Evolutionary conservation across 2,888 invertebrate genomes (phyloP), one percentile per base, ranked within the genome.

Genomic region (Bellardia bayeri): DNA sequence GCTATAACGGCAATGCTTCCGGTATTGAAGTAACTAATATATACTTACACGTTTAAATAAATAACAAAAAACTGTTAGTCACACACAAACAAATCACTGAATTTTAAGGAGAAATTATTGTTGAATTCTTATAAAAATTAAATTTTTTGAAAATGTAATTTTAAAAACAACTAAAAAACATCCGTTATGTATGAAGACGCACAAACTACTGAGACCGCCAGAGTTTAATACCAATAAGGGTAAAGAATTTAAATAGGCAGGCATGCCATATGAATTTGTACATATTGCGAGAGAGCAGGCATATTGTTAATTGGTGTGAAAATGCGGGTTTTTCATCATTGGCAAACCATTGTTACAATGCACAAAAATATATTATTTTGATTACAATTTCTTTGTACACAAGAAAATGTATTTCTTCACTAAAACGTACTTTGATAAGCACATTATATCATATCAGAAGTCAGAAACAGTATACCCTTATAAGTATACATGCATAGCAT

Each of bases 1-100:
- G 49, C 40, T 56, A 75, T 81, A 81, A 69, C 76, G 69, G 64
- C 74, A 40, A 63, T 33, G 33, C 49, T 81, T 85, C 85, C 85
- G 85, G 81, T 76, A 42, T 23, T 51, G 13, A 56, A 51, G 40
- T 14, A 56, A 72, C 64, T 71, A 11, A 54, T 51, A 54, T 49
- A 51, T 61, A 82, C 68, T 83, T 83, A 54, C 49, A 69, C 75
- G 61, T 58, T 68, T 30, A 33, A 76, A 37, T 13, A 56, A 82
- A 54, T 40, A 68, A 45, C 45, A 61, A 80, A 40, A 51, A 82
- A 74, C 6, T 37, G 11, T 58, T 68, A 54, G 58, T 79, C 51
- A 69, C 68, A 61, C 45, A 56, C 13, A 74, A 58, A 74, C 23
- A 37, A 33, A 61, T 61, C 33, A 61, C 61, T 61, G n/a, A 13